Percentiles rank a stretch among this genome's conserved stretches.
These are phyloP conservation scores for Crenuchus spilurus DNA, from an alignment of 2,797 vertebrate genomes.

Conservation along the genomic window DNA sequence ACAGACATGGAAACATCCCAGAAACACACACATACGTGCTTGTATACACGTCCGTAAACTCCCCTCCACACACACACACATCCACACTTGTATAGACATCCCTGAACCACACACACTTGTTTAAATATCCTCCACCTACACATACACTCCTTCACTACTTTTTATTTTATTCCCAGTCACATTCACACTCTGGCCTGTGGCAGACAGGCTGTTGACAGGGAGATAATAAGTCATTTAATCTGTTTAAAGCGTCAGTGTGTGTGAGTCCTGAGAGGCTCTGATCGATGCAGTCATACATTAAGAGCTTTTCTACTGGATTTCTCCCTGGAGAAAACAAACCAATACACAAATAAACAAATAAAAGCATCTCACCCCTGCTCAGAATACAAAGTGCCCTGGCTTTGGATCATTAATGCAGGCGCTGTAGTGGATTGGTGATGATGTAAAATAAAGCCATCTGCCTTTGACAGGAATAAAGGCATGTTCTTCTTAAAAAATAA, in stretches of 20 bases:
- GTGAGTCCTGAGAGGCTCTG: constrained; percentile 67
- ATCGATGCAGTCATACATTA: constrained; percentile 71
- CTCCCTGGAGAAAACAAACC: constrained; percentile 29
- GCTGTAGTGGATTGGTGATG: constrained; percentile 20
- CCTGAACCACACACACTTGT: constrained; percentile 40
- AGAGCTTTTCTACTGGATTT: constrained; percentile 52
- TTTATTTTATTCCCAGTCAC: constrained; percentile 33
- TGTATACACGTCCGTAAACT: not conserved
- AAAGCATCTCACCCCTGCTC: constrained; percentile 12
- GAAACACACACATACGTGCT: constrained; percentile 53
- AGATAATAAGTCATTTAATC: constrained; percentile 76
- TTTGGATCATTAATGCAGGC: constrained; percentile 27
- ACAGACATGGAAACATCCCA: too few species aligned
- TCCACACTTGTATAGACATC: constrained; percentile 45
- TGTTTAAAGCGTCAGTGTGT: constrained; percentile 68
- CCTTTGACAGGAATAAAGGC: not conserved
- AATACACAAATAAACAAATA: constrained; percentile 35
- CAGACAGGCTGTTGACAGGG: constrained; percentile 63
- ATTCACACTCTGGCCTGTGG: not conserved
- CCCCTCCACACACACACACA: constrained; percentile 49
- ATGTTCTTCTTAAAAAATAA: not conserved
- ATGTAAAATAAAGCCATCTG: not conserved
- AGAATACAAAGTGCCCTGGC: constrained; percentile 26
- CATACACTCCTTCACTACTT: constrained; percentile 63
- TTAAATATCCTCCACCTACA: not conserved